Percentiles rank a stretch among this genome's conserved stretches.
Evolutionary conservation across 2,888 invertebrate genomes (phyloP).

Genomic region (Chesias legatella): DNA sequence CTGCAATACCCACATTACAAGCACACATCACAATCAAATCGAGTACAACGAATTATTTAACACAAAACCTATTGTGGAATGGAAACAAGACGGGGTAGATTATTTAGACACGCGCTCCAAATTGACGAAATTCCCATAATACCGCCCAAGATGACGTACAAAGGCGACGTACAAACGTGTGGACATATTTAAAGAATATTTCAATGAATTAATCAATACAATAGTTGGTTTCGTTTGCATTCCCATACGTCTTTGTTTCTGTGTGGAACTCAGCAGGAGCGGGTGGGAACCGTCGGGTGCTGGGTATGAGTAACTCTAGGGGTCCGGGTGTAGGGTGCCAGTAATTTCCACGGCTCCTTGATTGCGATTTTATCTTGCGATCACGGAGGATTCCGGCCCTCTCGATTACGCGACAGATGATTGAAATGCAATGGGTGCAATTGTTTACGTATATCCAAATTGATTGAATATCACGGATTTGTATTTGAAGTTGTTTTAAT

Average conservation of each 20-base stretch:
- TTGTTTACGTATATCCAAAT: constrained; percentile 34
- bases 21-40: constrained; percentile 65
- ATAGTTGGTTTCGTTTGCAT: constrained; percentile 62
- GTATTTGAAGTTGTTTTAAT: constrained; percentile 1
- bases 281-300: constrained; percentile 72
- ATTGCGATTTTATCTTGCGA: constrained; percentile 76
- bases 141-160: constrained; percentile 65
- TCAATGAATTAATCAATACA: constrained; percentile 78
- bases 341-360: constrained; percentile 64
- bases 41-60: constrained; percentile 63
- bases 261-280: constrained; percentile 47
- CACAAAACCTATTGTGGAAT: constrained; percentile 59
- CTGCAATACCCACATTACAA: constrained; percentile 24
- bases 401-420: constrained; percentile 28
- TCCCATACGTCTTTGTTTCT: constrained; percentile 75
- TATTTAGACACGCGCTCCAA: constrained; percentile 66
- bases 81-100: constrained; percentile 49
- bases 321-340: constrained; percentile 37
- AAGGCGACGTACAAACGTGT: constrained; percentile 48
- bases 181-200: constrained; percentile 65
- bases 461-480: too few species aligned
- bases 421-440: constrained; percentile 29
- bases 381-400: constrained; percentile 64
- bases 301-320: constrained; percentile 30
- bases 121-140: constrained; percentile 75